A percentile compares a stretch with the other conserved stretches of the same genome.
Conservation (phyloP, 2,888 invertebrate species). For the Eustalomyia histrio region DNA sequence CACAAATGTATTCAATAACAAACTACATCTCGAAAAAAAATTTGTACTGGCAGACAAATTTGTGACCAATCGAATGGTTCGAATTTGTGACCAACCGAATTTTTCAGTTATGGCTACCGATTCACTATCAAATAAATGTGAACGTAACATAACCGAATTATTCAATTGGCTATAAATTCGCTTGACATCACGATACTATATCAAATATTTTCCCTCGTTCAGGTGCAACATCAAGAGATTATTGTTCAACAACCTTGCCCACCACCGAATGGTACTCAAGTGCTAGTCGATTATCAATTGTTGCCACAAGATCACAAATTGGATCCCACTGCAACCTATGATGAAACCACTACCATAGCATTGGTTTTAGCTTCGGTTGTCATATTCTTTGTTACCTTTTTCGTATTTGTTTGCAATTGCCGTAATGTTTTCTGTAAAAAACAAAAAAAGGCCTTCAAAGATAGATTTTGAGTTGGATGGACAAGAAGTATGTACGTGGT, state of each 20-base stretch:
- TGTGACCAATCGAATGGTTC: no score
- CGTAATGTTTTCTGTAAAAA: constrained; percentile 74
- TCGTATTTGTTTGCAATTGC: constrained; percentile 83
- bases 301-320: constrained; percentile 81
- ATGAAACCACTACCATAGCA: constrained; percentile 82
- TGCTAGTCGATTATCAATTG: constrained; percentile 81
- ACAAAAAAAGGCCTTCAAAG: constrained; percentile 61
- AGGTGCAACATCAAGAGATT: constrained; percentile 92
- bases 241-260: constrained; percentile 92
- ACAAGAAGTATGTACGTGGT: neutral
- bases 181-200: constrained; percentile 10
- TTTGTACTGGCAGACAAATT: no score
- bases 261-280: constrained; percentile 88
- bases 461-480: constrained; percentile 31
- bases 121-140: no score
- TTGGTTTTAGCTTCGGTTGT: constrained; percentile 83
- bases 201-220: constrained; percentile 7
- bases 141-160: no score
- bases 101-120: no score
- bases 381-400: constrained; percentile 82
- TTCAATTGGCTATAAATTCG: no score
- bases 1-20: no score
- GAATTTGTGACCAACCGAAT: no score
- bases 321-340: constrained; percentile 80
- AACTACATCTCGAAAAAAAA: no score